These are phyloP conservation scores for Aphelocoma californica DNA, from an alignment of 2,797 vertebrate genomes.

Conservation along the genomic window DNA sequence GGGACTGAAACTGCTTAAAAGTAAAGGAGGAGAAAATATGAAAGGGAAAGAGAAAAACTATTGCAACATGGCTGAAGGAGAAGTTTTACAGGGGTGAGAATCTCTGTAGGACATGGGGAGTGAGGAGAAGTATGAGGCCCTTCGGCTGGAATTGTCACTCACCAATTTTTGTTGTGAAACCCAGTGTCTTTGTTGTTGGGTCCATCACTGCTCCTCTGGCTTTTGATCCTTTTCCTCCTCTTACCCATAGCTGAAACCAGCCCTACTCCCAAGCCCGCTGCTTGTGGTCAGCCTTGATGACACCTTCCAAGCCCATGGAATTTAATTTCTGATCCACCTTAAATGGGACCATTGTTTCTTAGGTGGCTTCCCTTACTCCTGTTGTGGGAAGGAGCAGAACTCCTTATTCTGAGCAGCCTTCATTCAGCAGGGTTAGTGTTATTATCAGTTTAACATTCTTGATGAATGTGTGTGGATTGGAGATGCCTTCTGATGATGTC, in stretches of 20 bases:
- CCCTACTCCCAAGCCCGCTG: not conserved
- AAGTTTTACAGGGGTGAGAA: not conserved
- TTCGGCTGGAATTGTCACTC: not conserved
- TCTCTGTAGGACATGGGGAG: not conserved
- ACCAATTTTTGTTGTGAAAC: not conserved
- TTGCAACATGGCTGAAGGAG: not conserved
- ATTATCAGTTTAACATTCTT: not conserved
- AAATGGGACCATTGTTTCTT: not conserved
- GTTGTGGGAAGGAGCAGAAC: not conserved
- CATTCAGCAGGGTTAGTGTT: not conserved
- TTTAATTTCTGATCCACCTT: not conserved
- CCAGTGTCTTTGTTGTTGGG: fast-evolving
- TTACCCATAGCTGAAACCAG: not conserved
- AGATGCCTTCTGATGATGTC: not conserved
- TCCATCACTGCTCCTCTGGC: not conserved
- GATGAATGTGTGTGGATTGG: not conserved
- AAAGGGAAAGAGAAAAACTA: not conserved
- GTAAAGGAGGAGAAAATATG: not conserved
- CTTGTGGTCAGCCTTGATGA: not conserved
- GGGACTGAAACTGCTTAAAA: not conserved
- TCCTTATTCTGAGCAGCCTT: not conserved
- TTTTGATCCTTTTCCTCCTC: not conserved
- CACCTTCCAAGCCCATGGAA: not conserved
- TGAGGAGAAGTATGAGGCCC: not conserved
- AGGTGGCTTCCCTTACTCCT: not conserved